A percentile compares a stretch with the other conserved stretches of the same genome.
Conservation (phyloP, 2,888 invertebrate genomes). For the Xestia rhomboidea region DNA sequence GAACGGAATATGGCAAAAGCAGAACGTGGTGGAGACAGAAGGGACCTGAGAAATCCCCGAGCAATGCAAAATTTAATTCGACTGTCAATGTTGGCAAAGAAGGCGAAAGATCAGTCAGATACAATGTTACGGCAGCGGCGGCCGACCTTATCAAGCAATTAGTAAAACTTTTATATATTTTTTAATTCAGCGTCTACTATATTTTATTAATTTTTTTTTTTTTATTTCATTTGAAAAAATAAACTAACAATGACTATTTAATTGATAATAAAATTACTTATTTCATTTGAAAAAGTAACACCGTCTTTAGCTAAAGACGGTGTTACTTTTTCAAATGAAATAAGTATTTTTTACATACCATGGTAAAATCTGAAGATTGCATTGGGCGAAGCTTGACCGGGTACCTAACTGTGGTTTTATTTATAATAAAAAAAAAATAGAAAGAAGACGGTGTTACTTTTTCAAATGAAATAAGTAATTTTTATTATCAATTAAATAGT, state of each 20-base stretch:
- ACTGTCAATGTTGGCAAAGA: slow-evolving; percentile 17
- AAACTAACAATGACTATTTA: not conserved
- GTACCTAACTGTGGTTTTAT: no score
- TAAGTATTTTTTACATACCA: not conserved
- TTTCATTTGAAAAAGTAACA: not conserved
- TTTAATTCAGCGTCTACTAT: not conserved
- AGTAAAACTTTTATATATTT: not conserved
- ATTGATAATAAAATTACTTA: not conserved
- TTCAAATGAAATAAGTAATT: not conserved
- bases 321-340: not conserved
- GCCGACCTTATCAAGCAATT: not conserved
- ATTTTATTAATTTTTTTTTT: no score
- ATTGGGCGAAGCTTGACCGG: no score
- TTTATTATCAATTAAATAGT: not conserved
- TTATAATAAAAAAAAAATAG: no score
- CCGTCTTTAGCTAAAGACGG: no score
- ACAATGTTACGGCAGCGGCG: slow-evolving; percentile 2
- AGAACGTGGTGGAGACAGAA: not conserved
- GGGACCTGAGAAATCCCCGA: not conserved
- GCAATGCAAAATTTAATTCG: not conserved
- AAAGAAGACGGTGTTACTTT: not conserved
- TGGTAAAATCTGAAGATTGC: no score
- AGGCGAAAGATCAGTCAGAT: slow-evolving; percentile 12
- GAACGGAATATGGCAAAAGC: slow-evolving; percentile 2
- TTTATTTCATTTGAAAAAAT: not conserved